Conservation (phyloP, 2,113 vertebrate genomes). For the Clarias batrachus region DNA sequence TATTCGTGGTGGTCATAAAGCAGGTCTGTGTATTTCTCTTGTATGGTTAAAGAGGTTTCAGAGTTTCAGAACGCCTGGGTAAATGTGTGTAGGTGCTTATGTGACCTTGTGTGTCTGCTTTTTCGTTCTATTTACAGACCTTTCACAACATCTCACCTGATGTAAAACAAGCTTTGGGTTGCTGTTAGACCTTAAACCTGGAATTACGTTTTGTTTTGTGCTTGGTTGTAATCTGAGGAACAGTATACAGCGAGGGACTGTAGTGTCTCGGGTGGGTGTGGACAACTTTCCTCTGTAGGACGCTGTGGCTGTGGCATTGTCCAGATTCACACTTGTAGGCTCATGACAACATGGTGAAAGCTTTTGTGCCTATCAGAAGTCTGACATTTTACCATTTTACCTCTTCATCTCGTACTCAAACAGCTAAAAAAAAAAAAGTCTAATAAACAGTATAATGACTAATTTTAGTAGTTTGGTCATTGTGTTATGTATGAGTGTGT, state of each 20-base stretch:
- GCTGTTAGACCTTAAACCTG: background rate
- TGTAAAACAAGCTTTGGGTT: background rate
- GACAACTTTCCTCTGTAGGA: background rate
- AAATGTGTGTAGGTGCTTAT: background rate
- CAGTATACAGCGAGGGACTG: background rate
- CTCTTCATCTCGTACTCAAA: background rate
- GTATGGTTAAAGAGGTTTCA: too few species aligned
- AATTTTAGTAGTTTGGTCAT: background rate
- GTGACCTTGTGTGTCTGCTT: background rate
- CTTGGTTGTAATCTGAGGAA: background rate
- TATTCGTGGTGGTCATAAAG: too few species aligned
- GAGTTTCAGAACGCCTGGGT: background rate
- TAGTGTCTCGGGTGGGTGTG: background rate
- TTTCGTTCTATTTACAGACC: background rate
- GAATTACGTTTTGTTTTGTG: background rate
- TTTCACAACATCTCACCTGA: background rate
- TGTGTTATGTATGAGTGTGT: background rate
- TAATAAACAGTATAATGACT: background rate
- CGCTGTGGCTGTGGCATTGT: background rate
- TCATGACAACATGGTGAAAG: background rate
- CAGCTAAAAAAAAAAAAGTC: background rate
- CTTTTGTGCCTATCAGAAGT: background rate
- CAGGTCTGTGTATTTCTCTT: too few species aligned
- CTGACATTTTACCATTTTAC: background rate
- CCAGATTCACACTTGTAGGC: background rate